Conservation (phyloP, 2,888 invertebrate species). For the Siphlonurus alternatus region DNA sequence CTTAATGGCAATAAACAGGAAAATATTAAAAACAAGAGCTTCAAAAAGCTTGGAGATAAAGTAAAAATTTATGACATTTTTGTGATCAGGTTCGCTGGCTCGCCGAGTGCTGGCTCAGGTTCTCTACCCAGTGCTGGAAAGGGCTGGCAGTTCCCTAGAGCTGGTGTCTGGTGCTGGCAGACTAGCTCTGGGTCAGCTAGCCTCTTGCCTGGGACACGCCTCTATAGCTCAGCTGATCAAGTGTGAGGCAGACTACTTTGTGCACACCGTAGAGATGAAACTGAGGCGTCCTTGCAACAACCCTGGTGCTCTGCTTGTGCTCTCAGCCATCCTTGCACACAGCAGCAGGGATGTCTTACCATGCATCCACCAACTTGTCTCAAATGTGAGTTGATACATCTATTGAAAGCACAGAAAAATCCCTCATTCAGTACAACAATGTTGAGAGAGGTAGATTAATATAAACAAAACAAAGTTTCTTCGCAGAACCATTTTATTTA, state of each 20-base stretch:
- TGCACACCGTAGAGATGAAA: conserved; percentile 46
- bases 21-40: too few relatives aligned
- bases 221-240: conserved; percentile 35
- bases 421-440: too few relatives aligned
- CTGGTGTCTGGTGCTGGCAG: conserved; percentile 16
- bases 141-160: conserved; percentile 28
- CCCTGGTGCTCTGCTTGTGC: conserved; percentile 26
- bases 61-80: too few relatives aligned
- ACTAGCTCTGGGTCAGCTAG: neutral
- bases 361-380: conserved; percentile 47
- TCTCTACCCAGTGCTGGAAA: conserved; percentile 49
- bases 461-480: neutral
- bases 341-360: conserved; percentile 44
- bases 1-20: too few relatives aligned
- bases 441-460: too few relatives aligned
- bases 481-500: conserved; percentile 6
- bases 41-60: too few relatives aligned
- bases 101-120: conserved; percentile 43
- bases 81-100: conserved; percentile 32
- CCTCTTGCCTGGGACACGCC: conserved; percentile 13
- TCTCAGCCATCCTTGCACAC: conserved; percentile 53
- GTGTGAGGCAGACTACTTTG: conserved; percentile 54
- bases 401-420: too few relatives aligned
- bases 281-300: conserved; percentile 27
- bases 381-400: conserved; percentile 46